Evolutionary conservation across 1,140 invertebrate genomes (phyloP).

Genomic region (Monomorium pharaonis): DNA sequence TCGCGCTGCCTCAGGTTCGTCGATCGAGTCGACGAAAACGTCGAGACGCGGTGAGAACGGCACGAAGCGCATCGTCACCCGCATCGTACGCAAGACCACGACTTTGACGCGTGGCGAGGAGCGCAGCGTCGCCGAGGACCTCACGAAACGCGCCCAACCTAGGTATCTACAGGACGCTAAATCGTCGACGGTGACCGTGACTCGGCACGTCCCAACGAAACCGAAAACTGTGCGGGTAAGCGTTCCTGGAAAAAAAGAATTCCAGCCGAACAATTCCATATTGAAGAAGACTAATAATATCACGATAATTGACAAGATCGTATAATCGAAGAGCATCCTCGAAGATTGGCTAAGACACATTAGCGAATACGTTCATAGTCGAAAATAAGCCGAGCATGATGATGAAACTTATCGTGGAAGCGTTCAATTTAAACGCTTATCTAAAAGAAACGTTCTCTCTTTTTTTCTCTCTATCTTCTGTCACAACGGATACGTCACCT

Average conservation of each 20-base stretch:
- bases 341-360: too few species aligned
- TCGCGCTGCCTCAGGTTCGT: constrained; percentile 85
- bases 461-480: neutral
- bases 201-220: constrained; percentile 75
- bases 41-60: constrained; percentile 91
- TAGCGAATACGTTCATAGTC: neutral
- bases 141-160: constrained; percentile 86
- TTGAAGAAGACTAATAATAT: neutral
- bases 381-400: neutral
- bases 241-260: neutral
- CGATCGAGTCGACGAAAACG: constrained; percentile 92
- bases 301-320: neutral
- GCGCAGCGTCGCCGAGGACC: constrained; percentile 89
- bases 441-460: constrained; percentile 23
- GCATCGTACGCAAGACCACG: constrained; percentile 95
- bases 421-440: neutral
- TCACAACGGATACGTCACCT: constrained; percentile 37
- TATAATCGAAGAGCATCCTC: neutral
- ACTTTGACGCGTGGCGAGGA: constrained; percentile 95
- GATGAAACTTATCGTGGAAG: neutral
- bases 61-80: constrained; percentile 92
- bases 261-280: neutral
- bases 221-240: constrained; percentile 83
- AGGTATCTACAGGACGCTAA: constrained; percentile 83
- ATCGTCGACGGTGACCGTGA: constrained; percentile 74